A percentile compares a stretch with the other conserved stretches of the same genome.
Conservation (phyloP, 2,888 invertebrate genomes). For the Drosophila koepferae region DNA sequence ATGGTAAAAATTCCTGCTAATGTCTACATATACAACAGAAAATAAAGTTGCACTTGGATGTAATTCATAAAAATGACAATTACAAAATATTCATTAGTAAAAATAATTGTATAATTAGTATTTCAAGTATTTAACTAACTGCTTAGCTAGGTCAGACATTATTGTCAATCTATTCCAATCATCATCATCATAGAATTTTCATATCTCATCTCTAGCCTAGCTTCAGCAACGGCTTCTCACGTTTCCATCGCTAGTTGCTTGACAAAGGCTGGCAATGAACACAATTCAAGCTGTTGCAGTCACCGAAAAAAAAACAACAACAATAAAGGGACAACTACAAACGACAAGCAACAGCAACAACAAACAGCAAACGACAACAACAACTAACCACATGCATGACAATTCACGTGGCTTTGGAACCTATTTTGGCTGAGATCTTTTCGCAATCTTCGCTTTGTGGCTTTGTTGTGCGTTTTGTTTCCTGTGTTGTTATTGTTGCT, state of each 20-base stretch:
- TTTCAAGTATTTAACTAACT: background rate
- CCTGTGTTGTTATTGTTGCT: conserved; percentile 20
- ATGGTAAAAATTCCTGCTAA: background rate
- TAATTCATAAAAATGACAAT: background rate
- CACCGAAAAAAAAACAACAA: background rate
- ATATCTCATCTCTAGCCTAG: conserved; percentile 4
- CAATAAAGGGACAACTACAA: conserved; percentile 13
- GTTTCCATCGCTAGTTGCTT: conserved; percentile 20
- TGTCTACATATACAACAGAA: background rate
- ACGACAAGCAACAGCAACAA: background rate
- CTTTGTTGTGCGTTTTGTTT: conserved; percentile 43
- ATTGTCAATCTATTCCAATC: background rate
- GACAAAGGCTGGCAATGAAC: conserved; percentile 51
- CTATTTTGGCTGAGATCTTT: conserved; percentile 29
- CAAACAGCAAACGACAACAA: background rate
- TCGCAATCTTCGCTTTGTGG: conserved; percentile 44
- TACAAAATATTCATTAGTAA: background rate
- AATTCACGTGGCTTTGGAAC: conserved; percentile 30
- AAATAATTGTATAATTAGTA: background rate
- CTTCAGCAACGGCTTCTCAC: conserved; percentile 13
- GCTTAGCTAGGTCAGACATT: background rate
- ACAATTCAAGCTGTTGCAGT: conserved; percentile 31
- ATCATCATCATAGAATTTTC: background rate
- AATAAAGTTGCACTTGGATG: too few relatives aligned
- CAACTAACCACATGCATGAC: conserved; percentile 22